Evolutionary conservation across 2,113 vertebrate genomes (phyloP).

Genomic region (Ophthalmolycus amberensis): DNA sequence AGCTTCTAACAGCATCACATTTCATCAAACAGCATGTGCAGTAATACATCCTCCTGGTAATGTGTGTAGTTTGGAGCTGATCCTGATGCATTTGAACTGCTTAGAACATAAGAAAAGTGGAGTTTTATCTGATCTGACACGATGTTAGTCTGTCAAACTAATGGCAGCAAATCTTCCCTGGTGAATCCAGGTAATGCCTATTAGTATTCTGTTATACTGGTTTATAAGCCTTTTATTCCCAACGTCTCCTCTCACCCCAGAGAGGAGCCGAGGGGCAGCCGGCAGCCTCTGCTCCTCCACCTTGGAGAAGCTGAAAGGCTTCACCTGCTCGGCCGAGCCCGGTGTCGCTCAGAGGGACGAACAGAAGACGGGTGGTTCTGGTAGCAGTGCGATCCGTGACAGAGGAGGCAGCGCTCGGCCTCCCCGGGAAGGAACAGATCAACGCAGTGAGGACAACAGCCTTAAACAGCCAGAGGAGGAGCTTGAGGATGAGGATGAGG

Average conservation of each 20-base stretch:
- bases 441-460: neutral
- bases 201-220: neutral
- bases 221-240: neutral
- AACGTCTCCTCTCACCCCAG: neutral
- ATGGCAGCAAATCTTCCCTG: neutral
- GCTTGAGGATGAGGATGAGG: constrained; percentile 45
- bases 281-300: constrained; percentile 72
- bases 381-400: constrained; percentile 2
- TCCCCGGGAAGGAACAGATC: neutral
- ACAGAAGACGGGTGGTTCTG: rapidly evolving
- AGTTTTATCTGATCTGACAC: neutral
- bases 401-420: neutral
- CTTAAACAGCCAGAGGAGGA: constrained; percentile 1
- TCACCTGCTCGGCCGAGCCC: constrained; percentile 59
- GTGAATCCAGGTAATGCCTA: neutral
- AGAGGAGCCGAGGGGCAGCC: constrained; percentile 6
- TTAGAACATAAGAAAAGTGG: neutral
- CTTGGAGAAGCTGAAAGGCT: constrained; percentile 77
- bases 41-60: neutral
- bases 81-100: neutral
- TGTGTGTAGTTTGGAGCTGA: neutral
- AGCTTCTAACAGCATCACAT: neutral
- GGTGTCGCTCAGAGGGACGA: neutral
- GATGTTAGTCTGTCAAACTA: neutral
- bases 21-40: neutral